A percentile compares a stretch with the other conserved stretches of the same genome.
Evolutionary conservation across 2,113 vertebrate species (phyloP).

Genomic region (Axis porcinus): DNA sequence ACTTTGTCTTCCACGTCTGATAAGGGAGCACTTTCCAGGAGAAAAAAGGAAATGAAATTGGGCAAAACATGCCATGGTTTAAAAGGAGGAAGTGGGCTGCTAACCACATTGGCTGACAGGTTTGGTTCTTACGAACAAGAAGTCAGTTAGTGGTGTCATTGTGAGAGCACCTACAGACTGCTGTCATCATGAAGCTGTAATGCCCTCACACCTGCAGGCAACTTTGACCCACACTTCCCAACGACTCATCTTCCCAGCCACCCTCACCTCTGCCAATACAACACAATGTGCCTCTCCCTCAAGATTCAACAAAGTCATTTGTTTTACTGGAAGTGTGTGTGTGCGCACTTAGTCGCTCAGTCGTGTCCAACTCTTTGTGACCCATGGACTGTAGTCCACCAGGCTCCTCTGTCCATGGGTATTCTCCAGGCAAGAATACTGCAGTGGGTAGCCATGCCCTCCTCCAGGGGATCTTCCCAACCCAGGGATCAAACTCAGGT

Average conservation of each 20-base stretch:
- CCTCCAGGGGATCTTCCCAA: neutral
- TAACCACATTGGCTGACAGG: neutral
- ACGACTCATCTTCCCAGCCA: neutral
- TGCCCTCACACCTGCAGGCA: neutral
- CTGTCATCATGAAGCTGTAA: neutral
- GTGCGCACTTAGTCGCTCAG: neutral
- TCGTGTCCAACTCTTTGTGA: neutral
- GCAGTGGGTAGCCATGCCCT: neutral
- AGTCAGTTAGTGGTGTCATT: neutral
- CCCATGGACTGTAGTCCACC: neutral
- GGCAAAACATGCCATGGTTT: neutral
- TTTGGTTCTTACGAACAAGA: neutral
- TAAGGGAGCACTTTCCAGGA: neutral
- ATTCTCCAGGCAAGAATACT: neutral
- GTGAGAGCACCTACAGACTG: neutral
- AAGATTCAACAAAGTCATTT: neutral
- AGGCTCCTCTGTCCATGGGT: neutral
- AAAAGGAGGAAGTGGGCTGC: neutral
- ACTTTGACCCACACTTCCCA: neutral
- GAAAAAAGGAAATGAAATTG: neutral
- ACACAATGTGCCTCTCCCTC: neutral
- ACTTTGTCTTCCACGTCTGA: neutral
- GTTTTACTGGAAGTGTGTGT: neutral
- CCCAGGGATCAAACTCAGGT: neutral
- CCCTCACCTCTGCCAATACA: neutral